A percentile compares a stretch with the other conserved stretches of the same genome.
phyloP scores from a whole-genome alignment of 1,140 invertebrate genomes.

The Dufourea novaeangliae region DNA sequence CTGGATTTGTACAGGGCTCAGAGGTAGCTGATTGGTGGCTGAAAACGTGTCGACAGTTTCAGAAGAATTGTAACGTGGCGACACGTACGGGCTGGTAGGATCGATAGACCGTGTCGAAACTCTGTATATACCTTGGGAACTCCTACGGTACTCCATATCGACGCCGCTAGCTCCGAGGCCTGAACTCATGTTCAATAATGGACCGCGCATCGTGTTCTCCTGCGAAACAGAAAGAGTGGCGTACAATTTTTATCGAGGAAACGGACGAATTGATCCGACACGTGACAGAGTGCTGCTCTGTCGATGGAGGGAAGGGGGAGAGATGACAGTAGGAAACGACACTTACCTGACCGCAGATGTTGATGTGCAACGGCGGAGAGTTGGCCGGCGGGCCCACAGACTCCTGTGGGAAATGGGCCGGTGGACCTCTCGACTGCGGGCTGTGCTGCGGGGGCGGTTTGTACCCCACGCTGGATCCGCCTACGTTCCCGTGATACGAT shows the following conservation, averaged over 20 bases:
- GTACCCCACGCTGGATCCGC: conserved; percentile 75
- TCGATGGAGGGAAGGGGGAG: not conserved
- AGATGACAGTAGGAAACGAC: too few relatives aligned
- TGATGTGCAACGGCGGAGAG: conserved; percentile 80
- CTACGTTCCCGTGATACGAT: conserved; percentile 76
- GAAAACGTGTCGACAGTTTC: conserved; percentile 42
- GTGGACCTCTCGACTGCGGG: conserved; percentile 72
- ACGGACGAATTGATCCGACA: too few relatives aligned
- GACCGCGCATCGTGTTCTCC: conserved; percentile 79
- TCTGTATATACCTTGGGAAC: conserved; percentile 71
- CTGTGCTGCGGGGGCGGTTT: conserved; percentile 76
- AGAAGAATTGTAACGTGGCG: not conserved
- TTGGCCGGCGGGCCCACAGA: conserved; percentile 71
- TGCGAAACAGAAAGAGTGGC: too few relatives aligned
- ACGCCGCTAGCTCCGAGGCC: conserved; percentile 74
- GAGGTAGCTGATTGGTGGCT: conserved; percentile 78
- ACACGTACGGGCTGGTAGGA: not conserved
- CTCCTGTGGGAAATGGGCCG: conserved; percentile 75
- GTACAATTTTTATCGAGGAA: not conserved
- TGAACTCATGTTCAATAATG: conserved; percentile 77
- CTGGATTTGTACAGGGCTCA: conserved; percentile 81
- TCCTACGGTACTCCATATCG: conserved; percentile 77
- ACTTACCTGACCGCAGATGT: conserved; percentile 80
- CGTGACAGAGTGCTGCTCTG: too few relatives aligned
- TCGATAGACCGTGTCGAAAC: not conserved